Conservation (phyloP, 1,140 invertebrate genomes). For the Maconellicoccus hirsutus region DNA sequence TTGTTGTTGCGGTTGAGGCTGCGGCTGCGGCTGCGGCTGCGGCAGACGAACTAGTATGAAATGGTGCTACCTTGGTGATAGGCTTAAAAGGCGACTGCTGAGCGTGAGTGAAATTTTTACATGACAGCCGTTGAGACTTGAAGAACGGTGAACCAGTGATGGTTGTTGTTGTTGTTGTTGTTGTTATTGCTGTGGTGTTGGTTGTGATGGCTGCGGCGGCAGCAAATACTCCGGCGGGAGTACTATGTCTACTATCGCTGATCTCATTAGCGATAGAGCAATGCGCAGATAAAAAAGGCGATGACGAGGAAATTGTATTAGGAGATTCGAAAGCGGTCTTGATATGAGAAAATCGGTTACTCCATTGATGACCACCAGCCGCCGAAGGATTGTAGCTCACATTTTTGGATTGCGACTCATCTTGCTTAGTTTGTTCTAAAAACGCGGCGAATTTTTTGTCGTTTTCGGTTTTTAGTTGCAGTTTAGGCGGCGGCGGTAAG, state of each 20-base stretch:
- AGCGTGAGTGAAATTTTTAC: conserved; percentile 51
- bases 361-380: conserved; percentile 45
- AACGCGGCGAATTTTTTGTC: conserved; percentile 73
- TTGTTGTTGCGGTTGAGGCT: neutral
- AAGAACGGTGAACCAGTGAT: conserved; percentile 29
- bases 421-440: conserved; percentile 46
- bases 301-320: neutral
- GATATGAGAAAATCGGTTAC: conserved; percentile 66
- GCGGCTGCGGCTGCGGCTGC: neutral
- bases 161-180: conserved; percentile 31
- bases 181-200: neutral
- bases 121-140: conserved; percentile 29
- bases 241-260: too few species aligned
- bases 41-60: neutral
- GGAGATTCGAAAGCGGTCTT: conserved; percentile 65
- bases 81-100: conserved; percentile 58
- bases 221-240: too few species aligned
- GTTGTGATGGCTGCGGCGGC: too few species aligned
- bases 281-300: too few species aligned
- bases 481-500: conserved; percentile 39
- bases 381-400: conserved; percentile 32
- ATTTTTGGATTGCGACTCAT: conserved; percentile 26
- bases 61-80: conserved; percentile 35
- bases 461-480: conserved; percentile 69
- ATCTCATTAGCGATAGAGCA: too few species aligned